A percentile compares a stretch with the other conserved stretches of the same genome.
These are phyloP conservation scores for Hestina assimilis DNA, from an alignment of 1,140 invertebrate species.

Conservation along the genomic window DNA sequence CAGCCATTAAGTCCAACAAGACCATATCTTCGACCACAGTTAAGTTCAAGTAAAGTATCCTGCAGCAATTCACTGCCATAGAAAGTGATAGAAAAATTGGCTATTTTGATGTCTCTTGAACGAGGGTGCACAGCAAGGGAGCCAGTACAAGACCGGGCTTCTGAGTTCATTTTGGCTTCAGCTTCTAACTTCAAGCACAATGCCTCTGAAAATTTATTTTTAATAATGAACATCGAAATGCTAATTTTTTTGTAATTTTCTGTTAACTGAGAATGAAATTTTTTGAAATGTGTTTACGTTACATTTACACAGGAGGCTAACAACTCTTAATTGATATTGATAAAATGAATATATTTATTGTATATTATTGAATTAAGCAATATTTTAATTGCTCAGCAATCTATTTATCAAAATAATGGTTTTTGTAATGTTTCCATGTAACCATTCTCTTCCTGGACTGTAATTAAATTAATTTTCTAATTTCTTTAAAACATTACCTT, in stretches of 20 bases:
- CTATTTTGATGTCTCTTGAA: constrained; percentile 97
- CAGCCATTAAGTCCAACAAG: constrained; percentile 97
- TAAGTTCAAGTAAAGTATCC: constrained; percentile 97
- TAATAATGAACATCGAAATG: too few species aligned
- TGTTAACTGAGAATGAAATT: too few species aligned
- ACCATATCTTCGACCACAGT: constrained; percentile 97
- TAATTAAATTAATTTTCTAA: constrained; percentile 2
- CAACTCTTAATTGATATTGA: too few species aligned
- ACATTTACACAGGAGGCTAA: too few species aligned
- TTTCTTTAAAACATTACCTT: constrained; percentile 57
- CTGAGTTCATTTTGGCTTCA: constrained; percentile 94
- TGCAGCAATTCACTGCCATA: constrained; percentile 96
- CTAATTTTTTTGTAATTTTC: too few species aligned
- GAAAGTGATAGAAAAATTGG: constrained; percentile 98
- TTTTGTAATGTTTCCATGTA: too few species aligned
- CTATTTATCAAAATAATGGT: too few species aligned
- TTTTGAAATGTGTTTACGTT: too few species aligned
- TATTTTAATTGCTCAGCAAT: too few species aligned
- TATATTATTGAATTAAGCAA: too few species aligned
- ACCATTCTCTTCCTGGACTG: too few species aligned
- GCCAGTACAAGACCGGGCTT: constrained; percentile 96
- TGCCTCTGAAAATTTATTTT: constrained; percentile 85
- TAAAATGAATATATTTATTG: too few species aligned
- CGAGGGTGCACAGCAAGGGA: constrained; percentile 96
- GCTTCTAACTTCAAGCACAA: constrained; percentile 92